Evolutionary conservation across 1,140 invertebrate genomes (phyloP).

Genomic region (Pogonognathellus flavescens): DNA sequence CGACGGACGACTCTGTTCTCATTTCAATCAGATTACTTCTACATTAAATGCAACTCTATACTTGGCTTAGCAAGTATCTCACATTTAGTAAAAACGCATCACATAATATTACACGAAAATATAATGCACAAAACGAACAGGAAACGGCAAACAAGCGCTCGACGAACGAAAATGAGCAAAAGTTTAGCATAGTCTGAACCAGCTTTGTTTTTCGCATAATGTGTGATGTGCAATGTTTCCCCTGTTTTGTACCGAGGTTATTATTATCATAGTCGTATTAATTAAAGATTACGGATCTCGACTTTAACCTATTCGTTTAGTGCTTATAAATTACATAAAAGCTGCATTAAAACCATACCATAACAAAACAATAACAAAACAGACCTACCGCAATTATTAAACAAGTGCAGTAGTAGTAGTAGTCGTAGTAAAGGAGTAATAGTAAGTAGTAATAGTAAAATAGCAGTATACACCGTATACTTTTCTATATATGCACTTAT

Average conservation of each 20-base stretch:
- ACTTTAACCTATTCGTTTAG: neutral
- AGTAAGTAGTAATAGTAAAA: too few relatives aligned
- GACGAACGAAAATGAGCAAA: too few relatives aligned
- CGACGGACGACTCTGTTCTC: conserved; percentile 33
- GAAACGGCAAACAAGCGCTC: neutral
- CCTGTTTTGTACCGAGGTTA: neutral
- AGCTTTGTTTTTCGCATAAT: too few relatives aligned
- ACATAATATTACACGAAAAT: too few relatives aligned
- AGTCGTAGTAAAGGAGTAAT: too few relatives aligned
- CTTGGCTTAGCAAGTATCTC: conserved; percentile 24
- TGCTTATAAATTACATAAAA: neutral
- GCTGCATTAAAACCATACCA: neutral
- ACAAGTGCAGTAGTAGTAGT: too few relatives aligned
- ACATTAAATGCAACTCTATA: too few relatives aligned
- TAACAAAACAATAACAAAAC: conserved; percentile 4
- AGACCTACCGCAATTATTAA: conserved; percentile 8
- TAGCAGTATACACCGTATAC: too few relatives aligned
- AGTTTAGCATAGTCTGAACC: too few relatives aligned
- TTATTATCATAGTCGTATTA: neutral
- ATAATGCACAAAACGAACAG: too few relatives aligned
- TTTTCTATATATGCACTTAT: too few relatives aligned
- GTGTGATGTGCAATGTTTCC: too few relatives aligned
- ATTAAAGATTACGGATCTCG: conserved; percentile 4
- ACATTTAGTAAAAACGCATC: conserved; percentile 24
- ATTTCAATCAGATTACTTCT: conserved; percentile 29